Percentiles rank a stretch among this genome's conserved stretches.
These are phyloP conservation scores for Bombus terrestris DNA, from an alignment of 1,140 invertebrate species.

Conservation along the genomic window DNA sequence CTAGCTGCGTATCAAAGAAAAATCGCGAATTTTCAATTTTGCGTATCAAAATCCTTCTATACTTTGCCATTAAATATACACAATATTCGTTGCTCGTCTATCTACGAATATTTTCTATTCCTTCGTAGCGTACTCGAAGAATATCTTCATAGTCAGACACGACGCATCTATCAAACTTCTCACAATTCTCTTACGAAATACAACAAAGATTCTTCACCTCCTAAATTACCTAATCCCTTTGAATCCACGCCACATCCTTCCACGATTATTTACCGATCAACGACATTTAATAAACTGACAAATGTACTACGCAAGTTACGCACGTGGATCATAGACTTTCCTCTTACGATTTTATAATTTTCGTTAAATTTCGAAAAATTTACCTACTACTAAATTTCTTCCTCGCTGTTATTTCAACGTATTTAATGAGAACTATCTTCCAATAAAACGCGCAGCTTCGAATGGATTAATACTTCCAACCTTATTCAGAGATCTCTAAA, in stretches of 20 bases:
- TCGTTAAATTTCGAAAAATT: too few species aligned
- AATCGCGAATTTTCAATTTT: not conserved
- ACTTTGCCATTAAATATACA: too few species aligned
- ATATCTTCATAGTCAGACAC: not conserved
- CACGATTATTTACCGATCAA: not conserved
- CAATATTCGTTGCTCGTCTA: not conserved
- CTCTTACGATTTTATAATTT: too few species aligned
- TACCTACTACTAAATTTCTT: too few species aligned
- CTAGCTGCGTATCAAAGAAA: not conserved
- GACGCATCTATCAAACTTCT: not conserved
- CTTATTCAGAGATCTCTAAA: not conserved
- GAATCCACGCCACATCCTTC: not conserved
- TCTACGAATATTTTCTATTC: not conserved
- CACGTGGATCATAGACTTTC: not conserved
- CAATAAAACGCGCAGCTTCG: too few species aligned
- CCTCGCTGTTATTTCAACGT: too few species aligned
- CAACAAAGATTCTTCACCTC: not conserved
- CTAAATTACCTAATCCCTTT: fast-evolving
- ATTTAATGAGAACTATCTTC: too few species aligned
- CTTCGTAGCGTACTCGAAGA: not conserved
- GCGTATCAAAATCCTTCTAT: not conserved
- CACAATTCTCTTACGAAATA: fast-evolving
- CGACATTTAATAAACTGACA: not conserved
- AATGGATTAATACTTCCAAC: not conserved
- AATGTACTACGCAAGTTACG: not conserved